Evolutionary conservation across 2,888 invertebrate species (phyloP).

Genomic region (Arenicola marina): DNA sequence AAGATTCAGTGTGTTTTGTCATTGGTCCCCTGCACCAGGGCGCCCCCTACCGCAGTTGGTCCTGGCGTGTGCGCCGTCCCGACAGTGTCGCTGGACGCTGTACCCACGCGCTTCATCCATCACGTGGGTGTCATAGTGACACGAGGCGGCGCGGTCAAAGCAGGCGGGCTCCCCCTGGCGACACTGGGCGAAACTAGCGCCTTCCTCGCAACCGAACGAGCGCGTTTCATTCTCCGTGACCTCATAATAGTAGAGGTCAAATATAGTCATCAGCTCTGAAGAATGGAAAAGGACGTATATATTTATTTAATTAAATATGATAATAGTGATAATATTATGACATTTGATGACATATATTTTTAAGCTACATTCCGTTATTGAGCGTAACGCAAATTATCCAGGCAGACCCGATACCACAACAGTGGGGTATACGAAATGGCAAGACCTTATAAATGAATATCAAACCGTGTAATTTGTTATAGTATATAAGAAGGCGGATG

Average conservation of each 20-base stretch:
- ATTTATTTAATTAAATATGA: too few species aligned
- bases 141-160: background rate
- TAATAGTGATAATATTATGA: too few species aligned
- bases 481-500: too few species aligned
- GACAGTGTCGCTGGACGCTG: constrained; percentile 10
- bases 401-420: too few species aligned
- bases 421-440: too few species aligned
- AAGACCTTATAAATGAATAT: too few species aligned
- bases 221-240: background rate
- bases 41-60: constrained; percentile 26
- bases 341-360: too few species aligned
- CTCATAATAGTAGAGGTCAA: background rate
- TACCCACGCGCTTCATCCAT: background rate
- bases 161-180: background rate
- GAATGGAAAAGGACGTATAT: background rate
- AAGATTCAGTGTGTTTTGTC: too few species aligned
- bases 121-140: constrained; percentile 4
- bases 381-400: too few species aligned
- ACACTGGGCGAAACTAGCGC: background rate
- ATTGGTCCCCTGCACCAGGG: too few species aligned
- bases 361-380: too few species aligned
- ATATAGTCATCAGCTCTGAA: background rate
- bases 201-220: background rate
- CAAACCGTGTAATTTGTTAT: too few species aligned
- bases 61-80: constrained; percentile 26